phyloP scores from a whole-genome alignment of 2,113 vertebrate species.

The Prolemur simus region DNA sequence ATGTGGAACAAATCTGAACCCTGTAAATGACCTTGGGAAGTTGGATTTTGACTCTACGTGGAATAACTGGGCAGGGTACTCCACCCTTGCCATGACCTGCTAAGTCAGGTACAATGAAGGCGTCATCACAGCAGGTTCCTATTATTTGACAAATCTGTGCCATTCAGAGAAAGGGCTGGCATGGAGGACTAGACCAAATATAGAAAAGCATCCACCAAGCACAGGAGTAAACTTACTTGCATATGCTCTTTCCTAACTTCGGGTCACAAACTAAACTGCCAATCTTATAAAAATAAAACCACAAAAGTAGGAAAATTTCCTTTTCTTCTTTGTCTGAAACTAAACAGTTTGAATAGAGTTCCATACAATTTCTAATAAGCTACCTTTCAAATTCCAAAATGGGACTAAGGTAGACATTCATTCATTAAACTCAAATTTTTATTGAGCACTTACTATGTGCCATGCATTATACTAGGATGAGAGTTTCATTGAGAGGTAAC shows the following conservation, averaged over 20 bases:
- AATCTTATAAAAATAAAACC: neutral
- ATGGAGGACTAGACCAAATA: neutral
- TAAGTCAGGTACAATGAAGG: neutral
- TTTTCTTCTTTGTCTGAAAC: neutral
- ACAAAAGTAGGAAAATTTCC: neutral
- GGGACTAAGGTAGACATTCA: neutral
- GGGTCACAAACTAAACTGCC: neutral
- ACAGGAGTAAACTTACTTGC: neutral
- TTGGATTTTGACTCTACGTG: neutral
- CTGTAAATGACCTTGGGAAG: neutral
- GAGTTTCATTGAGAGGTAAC: neutral
- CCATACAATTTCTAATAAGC: neutral
- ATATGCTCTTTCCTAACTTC: neutral
- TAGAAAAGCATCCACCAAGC: neutral
- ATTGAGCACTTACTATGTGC: neutral
- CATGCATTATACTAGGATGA: neutral
- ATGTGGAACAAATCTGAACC: neutral
- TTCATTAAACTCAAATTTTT: slow-evolving; percentile 30
- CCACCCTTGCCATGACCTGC: neutral
- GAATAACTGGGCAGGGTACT: neutral
- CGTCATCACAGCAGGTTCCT: neutral
- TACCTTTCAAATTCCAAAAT: slow-evolving; percentile 12
- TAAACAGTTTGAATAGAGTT: neutral
- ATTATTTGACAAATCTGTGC: neutral
- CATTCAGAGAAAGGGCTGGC: neutral